These are phyloP conservation scores for Peromyscus eremicus DNA, from an alignment of 2,797 vertebrate species.

Conservation along the genomic window DNA sequence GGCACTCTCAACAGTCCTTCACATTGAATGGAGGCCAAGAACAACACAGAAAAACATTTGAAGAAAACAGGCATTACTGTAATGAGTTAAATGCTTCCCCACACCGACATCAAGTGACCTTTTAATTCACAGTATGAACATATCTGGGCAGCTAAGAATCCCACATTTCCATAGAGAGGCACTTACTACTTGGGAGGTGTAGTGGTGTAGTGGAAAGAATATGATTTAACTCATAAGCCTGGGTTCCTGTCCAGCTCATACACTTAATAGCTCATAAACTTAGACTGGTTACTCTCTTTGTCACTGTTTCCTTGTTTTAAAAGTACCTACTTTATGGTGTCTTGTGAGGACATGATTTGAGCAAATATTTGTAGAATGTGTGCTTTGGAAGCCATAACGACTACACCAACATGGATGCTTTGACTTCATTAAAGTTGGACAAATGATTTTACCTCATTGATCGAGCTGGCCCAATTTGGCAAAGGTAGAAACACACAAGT, in stretches of 20 bases:
- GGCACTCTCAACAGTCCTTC: constrained; percentile 27
- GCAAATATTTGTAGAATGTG: not conserved
- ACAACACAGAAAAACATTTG: constrained; percentile 20
- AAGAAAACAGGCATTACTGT: constrained; percentile 47
- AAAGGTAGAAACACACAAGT: not conserved
- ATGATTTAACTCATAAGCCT: constrained; percentile 53
- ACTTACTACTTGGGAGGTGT: constrained; percentile 67
- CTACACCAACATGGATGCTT: not conserved
- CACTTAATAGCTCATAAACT: constrained; percentile 67
- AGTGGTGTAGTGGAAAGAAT: constrained; percentile 72
- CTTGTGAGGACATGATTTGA: constrained; percentile 1
- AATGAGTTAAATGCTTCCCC: constrained; percentile 64
- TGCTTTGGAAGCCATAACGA: not conserved
- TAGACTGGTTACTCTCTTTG: constrained; percentile 44
- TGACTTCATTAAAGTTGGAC: not conserved
- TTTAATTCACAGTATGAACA: constrained; percentile 62
- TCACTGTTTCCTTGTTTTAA: constrained; percentile 59
- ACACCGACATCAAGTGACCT: constrained; percentile 3
- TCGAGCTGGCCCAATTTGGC: not conserved
- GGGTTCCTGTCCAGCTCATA: constrained; percentile 54
- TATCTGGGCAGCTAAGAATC: constrained; percentile 47
- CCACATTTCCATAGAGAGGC: constrained; percentile 66
- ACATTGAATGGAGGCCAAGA: constrained; percentile 49
- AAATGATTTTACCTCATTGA: constrained; percentile 10
- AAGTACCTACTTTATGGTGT: constrained; percentile 50